Evolutionary conservation across 2,113 vertebrate genomes (phyloP).

Genomic region (Bos javanicus): DNA sequence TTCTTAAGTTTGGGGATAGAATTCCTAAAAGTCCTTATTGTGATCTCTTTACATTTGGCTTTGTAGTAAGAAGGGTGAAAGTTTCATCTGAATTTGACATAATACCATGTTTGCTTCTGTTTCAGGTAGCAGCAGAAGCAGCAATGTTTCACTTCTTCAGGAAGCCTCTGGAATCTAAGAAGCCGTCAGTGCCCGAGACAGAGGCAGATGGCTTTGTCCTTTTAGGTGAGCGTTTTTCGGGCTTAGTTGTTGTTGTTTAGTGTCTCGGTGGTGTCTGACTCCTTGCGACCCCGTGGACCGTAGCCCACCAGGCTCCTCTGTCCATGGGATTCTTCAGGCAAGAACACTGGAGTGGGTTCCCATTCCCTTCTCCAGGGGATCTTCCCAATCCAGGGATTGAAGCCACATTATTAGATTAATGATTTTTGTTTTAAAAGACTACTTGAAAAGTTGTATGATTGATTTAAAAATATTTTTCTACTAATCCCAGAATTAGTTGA

Average conservation of each 20-base stretch:
- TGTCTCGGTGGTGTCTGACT: background rate
- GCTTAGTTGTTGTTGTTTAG: background rate
- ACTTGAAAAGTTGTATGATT: constrained; percentile 9
- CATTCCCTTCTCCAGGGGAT: background rate
- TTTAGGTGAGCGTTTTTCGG: constrained; percentile 86
- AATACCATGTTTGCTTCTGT: background rate
- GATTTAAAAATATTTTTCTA: constrained; percentile 2
- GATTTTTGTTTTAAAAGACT: background rate
- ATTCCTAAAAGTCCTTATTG: background rate
- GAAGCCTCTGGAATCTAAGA: constrained; percentile 87
- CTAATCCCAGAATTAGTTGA: background rate
- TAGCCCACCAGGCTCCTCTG: background rate
- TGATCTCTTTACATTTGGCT: background rate
- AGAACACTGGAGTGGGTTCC: background rate
- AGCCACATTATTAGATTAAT: background rate
- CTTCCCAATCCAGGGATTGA: background rate
- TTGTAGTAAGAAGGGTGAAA: background rate
- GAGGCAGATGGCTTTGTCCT: constrained; percentile 95
- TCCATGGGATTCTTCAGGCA: background rate
- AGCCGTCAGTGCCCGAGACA: constrained; percentile 84
- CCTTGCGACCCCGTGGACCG: background rate
- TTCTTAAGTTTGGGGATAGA: background rate
- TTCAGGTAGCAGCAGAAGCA: constrained; percentile 57
- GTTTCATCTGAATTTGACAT: background rate
- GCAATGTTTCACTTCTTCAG: constrained; percentile 92